Evolutionary conservation across 1,140 invertebrate species (phyloP), one percentile per base, ranked within the genome.

Genomic region (Drosophila oshimai): DNA sequence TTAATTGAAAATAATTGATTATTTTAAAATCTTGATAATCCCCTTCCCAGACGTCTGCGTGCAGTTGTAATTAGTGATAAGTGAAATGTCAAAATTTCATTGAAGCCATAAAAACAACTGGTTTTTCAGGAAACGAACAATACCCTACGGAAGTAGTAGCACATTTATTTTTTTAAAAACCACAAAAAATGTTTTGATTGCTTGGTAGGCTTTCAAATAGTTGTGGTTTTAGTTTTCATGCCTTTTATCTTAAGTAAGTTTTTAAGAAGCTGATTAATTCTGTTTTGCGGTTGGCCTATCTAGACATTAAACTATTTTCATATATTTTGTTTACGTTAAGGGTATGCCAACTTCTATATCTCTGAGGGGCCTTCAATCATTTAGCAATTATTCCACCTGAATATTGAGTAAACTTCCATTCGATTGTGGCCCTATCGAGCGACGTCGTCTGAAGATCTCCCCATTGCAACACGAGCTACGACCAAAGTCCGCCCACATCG

Each of bases 401-500:
- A 9, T 22, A 26, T 61, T 2, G 15, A 41, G 18, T 26, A 62
- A 61, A 73, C 49, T 73, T 77, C 73, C 55, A 47, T 18, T 28
- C 13, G 42, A 49, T 51, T 34, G 34, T 31, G 13, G 20, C 26
- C 24, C 36, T 70, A 45, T 67, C 39, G 18, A 22, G 0, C 15
- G 29, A 1, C 33, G 6, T 10, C 15, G 76, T 72, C 60, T 72
- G 29, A 37, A 49, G 70, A 60, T 75, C 44, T 46, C 29, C 34
- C 26, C 24, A 12, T 17, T 10, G 6, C 4, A 24, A 24, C 7
- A 0, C 22, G 33, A 24, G n/a, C 15, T 20, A 20, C 22, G 62
- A 7, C 28, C 75, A 79, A 86, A 71, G 79, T 83, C 20, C 69
- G 31, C 5, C 45, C 6, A 45, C 69, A n/a, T 13, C 53, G 34